Conservation (phyloP, 1,140 invertebrate genomes). For the Bombus fervidus region DNA sequence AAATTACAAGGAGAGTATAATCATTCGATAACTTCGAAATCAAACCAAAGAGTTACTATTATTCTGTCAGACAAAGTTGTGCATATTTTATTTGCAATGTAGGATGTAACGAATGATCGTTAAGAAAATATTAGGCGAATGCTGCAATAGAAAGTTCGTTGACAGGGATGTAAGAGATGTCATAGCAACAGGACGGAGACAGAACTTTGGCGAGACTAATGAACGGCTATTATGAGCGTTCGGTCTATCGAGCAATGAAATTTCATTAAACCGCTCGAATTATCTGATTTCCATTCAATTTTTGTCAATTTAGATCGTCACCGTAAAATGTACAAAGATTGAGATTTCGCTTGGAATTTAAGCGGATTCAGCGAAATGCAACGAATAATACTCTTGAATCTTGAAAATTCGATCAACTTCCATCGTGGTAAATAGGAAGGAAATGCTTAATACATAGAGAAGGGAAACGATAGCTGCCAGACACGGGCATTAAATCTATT, state of each 20-base stretch:
- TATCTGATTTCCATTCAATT: constrained; percentile 15
- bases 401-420: constrained; percentile 24
- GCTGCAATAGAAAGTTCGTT: not conserved
- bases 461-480: constrained; percentile 4
- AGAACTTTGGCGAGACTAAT: not conserved
- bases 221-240: constrained; percentile 28
- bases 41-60: too few relatives aligned
- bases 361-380: constrained; percentile 1
- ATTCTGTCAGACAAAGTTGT: too few relatives aligned
- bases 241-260: not conserved
- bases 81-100: too few relatives aligned
- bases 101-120: not conserved
- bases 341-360: not conserved
- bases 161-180: not conserved
- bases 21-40: too few relatives aligned
- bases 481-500: constrained; percentile 10
- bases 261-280: constrained; percentile 23
- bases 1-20: too few relatives aligned
- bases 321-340: not conserved
- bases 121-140: not conserved
- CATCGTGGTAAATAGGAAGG: constrained; percentile 12
- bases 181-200: not conserved
- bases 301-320: constrained; percentile 18
- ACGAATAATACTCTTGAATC: not conserved
- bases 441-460: not conserved